Base-by-base conservation (phyloP, 2,888 invertebrate species). In the Brenthis ino region DNA sequence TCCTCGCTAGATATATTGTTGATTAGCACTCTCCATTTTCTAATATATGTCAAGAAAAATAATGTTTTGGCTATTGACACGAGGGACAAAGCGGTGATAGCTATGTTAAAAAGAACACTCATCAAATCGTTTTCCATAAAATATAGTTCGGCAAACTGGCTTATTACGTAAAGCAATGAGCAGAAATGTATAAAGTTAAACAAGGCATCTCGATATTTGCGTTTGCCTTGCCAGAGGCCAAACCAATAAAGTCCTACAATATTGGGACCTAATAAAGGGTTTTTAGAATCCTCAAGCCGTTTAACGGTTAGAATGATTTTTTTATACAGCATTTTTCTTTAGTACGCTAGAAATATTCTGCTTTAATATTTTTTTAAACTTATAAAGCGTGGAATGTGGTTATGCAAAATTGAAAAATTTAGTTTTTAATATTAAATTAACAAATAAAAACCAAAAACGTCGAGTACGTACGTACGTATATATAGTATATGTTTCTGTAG, bases 231-330 rank as follows among this genome's bases (percentile, higher is more conserved):
- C 84, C 82, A 84, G 60, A 87, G 75, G 24, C 88, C 87, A 64
- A 84, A 84, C 8, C 82, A 75, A 73, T 82, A 80, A 51, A 89
- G 80, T 13, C 79, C 83, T 74, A 79, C 85, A 64, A 89, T 77
- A 64, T 82, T 85, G 11, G 89, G 88, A 1, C 87, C 89, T 67
- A 89, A 73, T 70, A 88, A 79, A 67, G 88, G 89, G 73, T 86
- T 73, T 47, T 81, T 73, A 28, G 82, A 77, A 69, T 87, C 80
- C 68, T 88, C 88, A 12, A 86, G 75, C 5, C 71, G 67, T 75
- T 82, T 75, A 3, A 78, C 68, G 57, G 77, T 76, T 20, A 68
- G 72, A 70, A 80, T 74, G 55, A 84, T 50, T 74, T 77, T 81
- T 37, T 68, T 51, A 20, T 56, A 33, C 6, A 64, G 6, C 66